Conservation (phyloP, 2,113 vertebrate species). For the Phaethon lepturus region DNA sequence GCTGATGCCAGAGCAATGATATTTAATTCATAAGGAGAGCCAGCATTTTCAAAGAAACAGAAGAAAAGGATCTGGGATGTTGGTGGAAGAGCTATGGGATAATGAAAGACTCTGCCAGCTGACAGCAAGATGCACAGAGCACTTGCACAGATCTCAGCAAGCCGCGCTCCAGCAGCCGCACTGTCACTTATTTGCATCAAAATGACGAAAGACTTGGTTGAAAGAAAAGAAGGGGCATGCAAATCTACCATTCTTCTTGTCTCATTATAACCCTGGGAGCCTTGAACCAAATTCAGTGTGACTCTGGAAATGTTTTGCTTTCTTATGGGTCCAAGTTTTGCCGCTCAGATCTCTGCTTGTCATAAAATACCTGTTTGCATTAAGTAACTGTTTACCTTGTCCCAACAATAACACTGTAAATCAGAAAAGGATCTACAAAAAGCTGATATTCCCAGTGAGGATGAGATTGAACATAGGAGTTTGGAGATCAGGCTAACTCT, state of each 20-base stretch:
- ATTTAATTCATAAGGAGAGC: not conserved
- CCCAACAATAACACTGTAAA: not conserved
- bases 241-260: not conserved
- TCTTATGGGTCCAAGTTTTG: not conserved
- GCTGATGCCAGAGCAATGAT: not conserved
- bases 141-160: not conserved
- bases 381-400: not conserved
- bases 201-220: not conserved
- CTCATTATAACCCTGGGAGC: not conserved
- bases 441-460: not conserved
- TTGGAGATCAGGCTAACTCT: not conserved
- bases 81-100: not conserved
- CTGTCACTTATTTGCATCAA: slow-evolving; percentile 13
- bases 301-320: not conserved
- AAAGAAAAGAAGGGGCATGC: not conserved
- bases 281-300: not conserved
- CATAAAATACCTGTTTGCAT: not conserved
- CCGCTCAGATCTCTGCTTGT: not conserved
- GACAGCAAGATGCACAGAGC: not conserved
- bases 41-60: not conserved
- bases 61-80: not conserved
- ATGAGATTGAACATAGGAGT: not conserved
- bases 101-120: not conserved
- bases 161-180: not conserved
- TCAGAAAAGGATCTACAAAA: not conserved